These are phyloP conservation scores for Mastomys coucha DNA, from an alignment of 2,113 vertebrate species.

Conservation along the genomic window DNA sequence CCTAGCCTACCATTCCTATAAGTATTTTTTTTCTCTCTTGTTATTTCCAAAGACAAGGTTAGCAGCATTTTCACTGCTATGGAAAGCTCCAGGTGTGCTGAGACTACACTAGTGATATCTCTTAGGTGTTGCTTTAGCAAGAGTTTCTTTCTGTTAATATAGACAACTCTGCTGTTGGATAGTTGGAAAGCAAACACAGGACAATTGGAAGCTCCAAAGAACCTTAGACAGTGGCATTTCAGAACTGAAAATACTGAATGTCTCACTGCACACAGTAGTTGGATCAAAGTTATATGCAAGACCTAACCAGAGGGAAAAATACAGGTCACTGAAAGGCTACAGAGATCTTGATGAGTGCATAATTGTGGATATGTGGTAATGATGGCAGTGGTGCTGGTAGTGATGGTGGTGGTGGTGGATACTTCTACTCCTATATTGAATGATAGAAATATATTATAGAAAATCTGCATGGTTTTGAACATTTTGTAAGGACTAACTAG, in stretches of 20 bases:
- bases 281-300: slow-evolving; percentile 29
- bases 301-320: slow-evolving; percentile 21
- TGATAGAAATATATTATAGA: slow-evolving; percentile 34
- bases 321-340: slow-evolving; percentile 24
- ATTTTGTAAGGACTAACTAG: slow-evolving; percentile 17
- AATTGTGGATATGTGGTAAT: neutral
- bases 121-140: slow-evolving; percentile 39
- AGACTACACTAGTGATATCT: neutral
- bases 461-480: slow-evolving; percentile 23
- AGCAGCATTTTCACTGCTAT: slow-evolving; percentile 1
- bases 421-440: neutral
- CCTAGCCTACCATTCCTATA: slow-evolving; percentile 3
- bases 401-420: neutral
- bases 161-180: neutral
- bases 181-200: slow-evolving; percentile 26
- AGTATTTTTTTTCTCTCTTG: slow-evolving; percentile 23
- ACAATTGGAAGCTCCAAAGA: neutral
- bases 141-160: slow-evolving; percentile 3
- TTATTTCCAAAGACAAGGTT: slow-evolving; percentile 47
- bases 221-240: neutral
- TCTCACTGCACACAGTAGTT: neutral
- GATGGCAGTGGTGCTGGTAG: too few relatives aligned
- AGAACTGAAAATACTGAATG: slow-evolving; percentile 13
- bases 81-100: neutral
- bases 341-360: slow-evolving; percentile 1